Evolutionary conservation across 2,797 vertebrate species (phyloP).

Genomic region (Alca torda): DNA sequence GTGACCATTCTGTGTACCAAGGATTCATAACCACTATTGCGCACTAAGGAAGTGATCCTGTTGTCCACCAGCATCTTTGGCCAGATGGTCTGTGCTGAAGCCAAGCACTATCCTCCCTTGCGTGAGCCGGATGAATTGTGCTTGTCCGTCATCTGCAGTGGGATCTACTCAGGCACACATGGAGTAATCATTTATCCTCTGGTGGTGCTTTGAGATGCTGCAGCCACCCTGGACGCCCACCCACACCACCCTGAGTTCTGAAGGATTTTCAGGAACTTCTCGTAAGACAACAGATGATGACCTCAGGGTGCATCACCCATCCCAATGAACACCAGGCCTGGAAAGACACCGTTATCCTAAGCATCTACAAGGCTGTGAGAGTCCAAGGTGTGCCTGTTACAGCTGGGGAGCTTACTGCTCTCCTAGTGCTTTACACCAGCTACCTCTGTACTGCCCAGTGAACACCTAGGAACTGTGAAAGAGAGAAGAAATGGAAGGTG

Average conservation of each 20-base stretch:
- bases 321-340: neutral
- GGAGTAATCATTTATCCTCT: neutral
- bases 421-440: neutral
- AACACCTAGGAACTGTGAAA: neutral
- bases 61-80: neutral
- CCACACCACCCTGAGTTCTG: neutral
- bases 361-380: neutral
- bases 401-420: neutral
- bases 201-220: neutral
- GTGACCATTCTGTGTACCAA: neutral
- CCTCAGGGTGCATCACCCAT: neutral
- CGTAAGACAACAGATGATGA: accelerated
- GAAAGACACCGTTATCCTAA: neutral
- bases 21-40: neutral
- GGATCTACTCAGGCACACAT: neutral
- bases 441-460: neutral
- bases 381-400: neutral
- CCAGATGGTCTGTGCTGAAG: neutral
- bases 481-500: neutral
- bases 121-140: accelerated
- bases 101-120: neutral
- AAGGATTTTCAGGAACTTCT: neutral
- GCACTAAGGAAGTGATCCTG: neutral
- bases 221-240: neutral
- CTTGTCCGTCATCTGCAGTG: neutral